Evolutionary conservation across 2,888 invertebrate species (phyloP).

Genomic region (Ennomos fuscantarius): DNA sequence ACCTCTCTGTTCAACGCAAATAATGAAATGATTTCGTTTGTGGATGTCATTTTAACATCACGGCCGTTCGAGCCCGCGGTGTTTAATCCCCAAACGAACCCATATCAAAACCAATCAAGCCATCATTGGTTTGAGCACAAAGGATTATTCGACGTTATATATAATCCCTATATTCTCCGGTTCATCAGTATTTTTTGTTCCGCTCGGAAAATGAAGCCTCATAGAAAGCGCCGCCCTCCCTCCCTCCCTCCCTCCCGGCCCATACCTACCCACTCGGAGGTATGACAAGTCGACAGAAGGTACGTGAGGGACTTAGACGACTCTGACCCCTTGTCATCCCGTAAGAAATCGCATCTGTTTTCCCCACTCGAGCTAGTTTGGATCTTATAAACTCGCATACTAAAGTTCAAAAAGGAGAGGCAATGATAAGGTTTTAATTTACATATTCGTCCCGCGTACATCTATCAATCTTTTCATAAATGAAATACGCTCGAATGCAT

Average conservation of each 20-base stretch:
- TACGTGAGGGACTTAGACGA: conserved; percentile 28
- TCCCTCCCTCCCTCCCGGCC: too few relatives aligned
- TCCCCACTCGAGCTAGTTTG: not conserved
- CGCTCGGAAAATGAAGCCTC: conserved; percentile 13
- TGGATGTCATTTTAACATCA: not conserved
- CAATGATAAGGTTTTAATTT: conserved; percentile 1
- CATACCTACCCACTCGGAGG: conserved; percentile 16
- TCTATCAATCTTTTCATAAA: conserved; percentile 33
- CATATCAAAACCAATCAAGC: conserved; percentile 7
- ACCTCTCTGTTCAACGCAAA: not conserved
- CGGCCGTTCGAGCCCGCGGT: conserved; percentile 5
- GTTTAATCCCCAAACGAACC: conserved; percentile 13
- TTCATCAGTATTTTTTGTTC: conserved; percentile 18
- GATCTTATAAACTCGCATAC: not conserved
- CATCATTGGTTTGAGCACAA: conserved; percentile 8
- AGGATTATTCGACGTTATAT: conserved; percentile 15
- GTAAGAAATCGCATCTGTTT: conserved; percentile 17
- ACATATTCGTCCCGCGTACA: conserved; percentile 15
- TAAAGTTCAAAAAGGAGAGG: conserved; percentile 10
- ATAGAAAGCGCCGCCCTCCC: conserved; percentile 8
- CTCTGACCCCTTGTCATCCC: conserved; percentile 26
- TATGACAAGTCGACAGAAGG: conserved; percentile 29
- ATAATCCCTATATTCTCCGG: conserved; percentile 9
- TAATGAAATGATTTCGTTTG: conserved; percentile 8
- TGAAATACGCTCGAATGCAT: conserved; percentile 27